Evolutionary conservation across 2,797 vertebrate species (phyloP).

Genomic region (Hoplostethus mediterraneus): DNA sequence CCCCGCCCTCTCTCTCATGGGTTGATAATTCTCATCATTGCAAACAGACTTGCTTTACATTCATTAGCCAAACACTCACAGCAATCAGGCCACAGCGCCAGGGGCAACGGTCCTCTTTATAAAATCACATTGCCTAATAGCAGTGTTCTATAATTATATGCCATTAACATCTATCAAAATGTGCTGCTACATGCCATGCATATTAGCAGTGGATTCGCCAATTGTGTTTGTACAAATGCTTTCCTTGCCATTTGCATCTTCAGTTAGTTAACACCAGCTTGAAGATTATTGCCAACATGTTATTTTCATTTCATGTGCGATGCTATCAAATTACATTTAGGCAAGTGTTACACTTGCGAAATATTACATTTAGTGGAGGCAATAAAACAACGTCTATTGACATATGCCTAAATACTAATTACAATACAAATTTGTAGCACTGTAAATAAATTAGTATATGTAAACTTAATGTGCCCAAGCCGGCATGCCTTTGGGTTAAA

Average conservation of each 20-base stretch:
- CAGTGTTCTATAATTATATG: conserved; percentile 84
- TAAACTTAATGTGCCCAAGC: conserved; percentile 21
- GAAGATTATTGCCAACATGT: conserved; percentile 39
- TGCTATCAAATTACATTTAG: conserved; percentile 14
- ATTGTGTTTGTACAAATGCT: conserved; percentile 68
- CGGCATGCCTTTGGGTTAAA: background rate
- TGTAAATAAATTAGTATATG: conserved; percentile 57
- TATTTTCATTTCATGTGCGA: conserved; percentile 35
- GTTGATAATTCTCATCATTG: conserved; percentile 80
- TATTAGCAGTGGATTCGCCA: conserved; percentile 72
- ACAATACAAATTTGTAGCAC: conserved; percentile 2
- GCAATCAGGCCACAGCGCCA: conserved; percentile 83
- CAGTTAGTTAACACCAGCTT: conserved; percentile 49
- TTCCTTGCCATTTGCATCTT: conserved; percentile 64
- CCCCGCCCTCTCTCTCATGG: conserved; percentile 64
- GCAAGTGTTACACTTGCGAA: background rate
- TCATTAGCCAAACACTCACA: conserved; percentile 86
- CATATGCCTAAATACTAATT: conserved; percentile 11
- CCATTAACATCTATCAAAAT: conserved; percentile 87
- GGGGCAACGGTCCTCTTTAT: conserved; percentile 83
- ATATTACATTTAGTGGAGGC: conserved; percentile 2
- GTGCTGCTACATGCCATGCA: conserved; percentile 74
- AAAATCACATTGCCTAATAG: conserved; percentile 85
- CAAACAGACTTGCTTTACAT: conserved; percentile 85
- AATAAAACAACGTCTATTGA: conserved; percentile 13